A percentile compares a stretch with the other conserved stretches of the same genome.
Conservation (phyloP, 2,888 invertebrate species). For the Dysmachus trigonus region DNA sequence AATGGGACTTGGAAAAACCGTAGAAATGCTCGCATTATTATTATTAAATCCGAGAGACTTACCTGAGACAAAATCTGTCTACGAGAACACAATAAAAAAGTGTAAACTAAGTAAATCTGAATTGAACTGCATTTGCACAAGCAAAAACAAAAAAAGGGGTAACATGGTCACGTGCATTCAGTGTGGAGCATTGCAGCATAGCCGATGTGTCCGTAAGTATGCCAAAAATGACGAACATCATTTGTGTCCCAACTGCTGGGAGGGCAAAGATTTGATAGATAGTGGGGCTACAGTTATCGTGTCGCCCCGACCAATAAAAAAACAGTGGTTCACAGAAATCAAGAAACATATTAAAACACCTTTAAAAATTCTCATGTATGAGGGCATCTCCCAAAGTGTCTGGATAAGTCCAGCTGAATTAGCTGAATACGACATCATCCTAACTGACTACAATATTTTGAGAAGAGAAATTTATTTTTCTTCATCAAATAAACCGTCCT, state of each 20-base stretch:
- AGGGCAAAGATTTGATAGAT: slow-evolving; percentile 53
- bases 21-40: slow-evolving; percentile 76
- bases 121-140: slow-evolving; percentile 63
- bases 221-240: slow-evolving; percentile 62
- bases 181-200: slow-evolving; percentile 73
- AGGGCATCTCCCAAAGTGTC: slow-evolving; percentile 60
- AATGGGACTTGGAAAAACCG: slow-evolving; percentile 85
- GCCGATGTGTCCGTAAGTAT: slow-evolving; percentile 67
- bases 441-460: slow-evolving; percentile 76
- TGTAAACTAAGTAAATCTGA: not conserved
- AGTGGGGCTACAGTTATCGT: slow-evolving; percentile 77
- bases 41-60: slow-evolving; percentile 66
- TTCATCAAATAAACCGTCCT: slow-evolving; percentile 63
- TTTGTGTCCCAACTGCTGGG: slow-evolving; percentile 75
- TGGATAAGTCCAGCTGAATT: slow-evolving; percentile 69
- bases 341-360: slow-evolving; percentile 67
- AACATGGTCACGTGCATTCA: slow-evolving; percentile 67
- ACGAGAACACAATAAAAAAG: not conserved
- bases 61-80: not conserved
- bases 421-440: slow-evolving; percentile 74
- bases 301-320: slow-evolving; percentile 72
- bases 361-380: slow-evolving; percentile 68
- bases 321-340: slow-evolving; percentile 80
- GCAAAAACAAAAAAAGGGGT: slow-evolving; percentile 36
- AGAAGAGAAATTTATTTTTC: slow-evolving; percentile 71